Percentiles rank a stretch among this genome's conserved stretches.
Evolutionary conservation across 2,888 invertebrate species (phyloP).

Genomic region (Leptogaster cylindrica): DNA sequence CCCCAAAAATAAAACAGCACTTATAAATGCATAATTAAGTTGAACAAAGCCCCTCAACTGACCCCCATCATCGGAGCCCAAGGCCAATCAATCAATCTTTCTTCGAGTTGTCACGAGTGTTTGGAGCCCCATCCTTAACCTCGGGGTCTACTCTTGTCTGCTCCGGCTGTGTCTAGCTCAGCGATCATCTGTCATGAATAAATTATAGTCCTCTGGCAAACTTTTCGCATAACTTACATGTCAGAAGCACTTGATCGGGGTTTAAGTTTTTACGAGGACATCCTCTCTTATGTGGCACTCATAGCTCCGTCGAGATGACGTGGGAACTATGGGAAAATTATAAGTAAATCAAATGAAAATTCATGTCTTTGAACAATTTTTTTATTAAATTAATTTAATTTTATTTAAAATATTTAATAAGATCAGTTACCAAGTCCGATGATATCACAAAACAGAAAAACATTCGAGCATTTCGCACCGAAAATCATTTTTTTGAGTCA

Average conservation of each 20-base stretch:
- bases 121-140: slow-evolving; percentile 11
- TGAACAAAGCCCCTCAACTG: slow-evolving; percentile 5
- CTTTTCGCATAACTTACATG: slow-evolving; percentile 44
- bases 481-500: no score
- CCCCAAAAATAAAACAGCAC: neutral
- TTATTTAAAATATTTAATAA: no score
- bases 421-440: no score
- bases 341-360: no score
- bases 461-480: no score
- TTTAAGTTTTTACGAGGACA: slow-evolving; percentile 26
- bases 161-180: slow-evolving; percentile 4
- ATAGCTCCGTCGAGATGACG: slow-evolving; percentile 22
- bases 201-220: slow-evolving; percentile 43
- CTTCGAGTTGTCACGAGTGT: slow-evolving; percentile 17
- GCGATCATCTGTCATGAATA: slow-evolving; percentile 46
- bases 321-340: no score
- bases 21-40: slow-evolving; percentile 34
- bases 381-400: no score
- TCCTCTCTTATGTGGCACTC: slow-evolving; percentile 25
- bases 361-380: no score
- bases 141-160: neutral
- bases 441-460: no score
- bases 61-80: slow-evolving; percentile 21
- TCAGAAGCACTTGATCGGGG: slow-evolving; percentile 39
- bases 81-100: slow-evolving; percentile 37